Evolutionary conservation across 2,888 invertebrate species (phyloP), one percentile per base, ranked within the genome.

Genomic region (Mechanitis messenoides): DNA sequence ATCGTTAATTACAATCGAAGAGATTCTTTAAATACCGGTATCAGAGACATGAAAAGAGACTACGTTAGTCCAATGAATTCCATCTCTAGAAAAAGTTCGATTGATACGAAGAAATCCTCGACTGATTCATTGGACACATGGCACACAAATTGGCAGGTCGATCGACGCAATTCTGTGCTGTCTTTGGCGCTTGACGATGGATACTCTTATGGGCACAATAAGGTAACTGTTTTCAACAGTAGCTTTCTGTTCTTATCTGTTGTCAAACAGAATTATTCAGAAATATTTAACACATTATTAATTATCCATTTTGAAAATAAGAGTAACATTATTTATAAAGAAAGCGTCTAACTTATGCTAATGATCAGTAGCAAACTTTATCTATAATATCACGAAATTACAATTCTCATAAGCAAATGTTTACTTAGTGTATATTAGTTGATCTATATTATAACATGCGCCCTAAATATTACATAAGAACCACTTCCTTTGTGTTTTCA

Each of bases 91-190:
- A 91, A 93, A 72, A 89, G 85, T 72, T 89, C 88, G 0, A 86
- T 87, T 38, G 89, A 88, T 64, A 87, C 88, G 61, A 87, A 86
- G 71, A 90, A 89, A 66, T 90, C 89, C 60, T 95, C 95, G 0
- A 93, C 93, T 46, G 95, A 95, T 79, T 95, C 95, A 1, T 78
- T 95, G 80, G 94, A 95, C 74, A 91, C 91, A 56, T 92, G 93
- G 85, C 91, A 94, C 61, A 92, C 92, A 72, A 92, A 92, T 56
- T 94, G 94, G 94, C 94, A 94, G 72, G 89, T 92, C 1, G 92
- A 92, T 60, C 89, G 93, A 67, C 87, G 93, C 65, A 92, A 92
- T 71, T 92, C 92, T n/a, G 90, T 92, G 28, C 92, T 93, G 53
- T 79, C 84, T 83, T 91, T 74, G 85, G 87, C 63, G 86, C 92